Evolutionary conservation across 2,888 invertebrate genomes (phyloP).

Genomic region (Tenodera sinensis): DNA sequence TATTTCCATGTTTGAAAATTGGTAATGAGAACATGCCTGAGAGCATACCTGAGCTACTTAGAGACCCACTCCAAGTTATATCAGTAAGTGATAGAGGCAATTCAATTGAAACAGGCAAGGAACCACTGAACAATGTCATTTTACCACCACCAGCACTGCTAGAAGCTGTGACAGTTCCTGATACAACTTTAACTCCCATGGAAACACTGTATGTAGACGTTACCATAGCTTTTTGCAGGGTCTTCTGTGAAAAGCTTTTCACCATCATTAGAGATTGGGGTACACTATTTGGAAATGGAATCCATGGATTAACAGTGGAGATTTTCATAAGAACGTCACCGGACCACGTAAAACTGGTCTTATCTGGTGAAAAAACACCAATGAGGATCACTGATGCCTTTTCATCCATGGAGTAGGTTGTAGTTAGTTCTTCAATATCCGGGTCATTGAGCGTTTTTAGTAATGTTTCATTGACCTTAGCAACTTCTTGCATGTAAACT

Average conservation of each 20-base stretch:
- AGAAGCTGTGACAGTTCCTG: background rate
- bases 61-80: background rate
- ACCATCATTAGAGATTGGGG: too few relatives aligned
- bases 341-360: background rate
- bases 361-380: conserved; percentile 29
- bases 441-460: background rate
- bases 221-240: background rate
- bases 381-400: conserved; percentile 26
- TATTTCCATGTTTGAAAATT: background rate
- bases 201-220: background rate
- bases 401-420: background rate
- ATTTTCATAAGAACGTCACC: background rate
- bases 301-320: background rate
- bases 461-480: background rate
- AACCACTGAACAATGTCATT: background rate
- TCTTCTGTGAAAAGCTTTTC: too few relatives aligned
- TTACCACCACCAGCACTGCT: background rate
- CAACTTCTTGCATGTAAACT: background rate
- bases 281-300: background rate
- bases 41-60: background rate
- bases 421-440: background rate
- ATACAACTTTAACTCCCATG: background rate
- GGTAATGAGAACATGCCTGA: background rate
- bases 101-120: background rate
- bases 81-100: background rate